Percentiles rank a stretch among this genome's conserved stretches.
phyloP scores from a whole-genome alignment of 1,140 invertebrate genomes.

The Sitobion miscanthi region DNA sequence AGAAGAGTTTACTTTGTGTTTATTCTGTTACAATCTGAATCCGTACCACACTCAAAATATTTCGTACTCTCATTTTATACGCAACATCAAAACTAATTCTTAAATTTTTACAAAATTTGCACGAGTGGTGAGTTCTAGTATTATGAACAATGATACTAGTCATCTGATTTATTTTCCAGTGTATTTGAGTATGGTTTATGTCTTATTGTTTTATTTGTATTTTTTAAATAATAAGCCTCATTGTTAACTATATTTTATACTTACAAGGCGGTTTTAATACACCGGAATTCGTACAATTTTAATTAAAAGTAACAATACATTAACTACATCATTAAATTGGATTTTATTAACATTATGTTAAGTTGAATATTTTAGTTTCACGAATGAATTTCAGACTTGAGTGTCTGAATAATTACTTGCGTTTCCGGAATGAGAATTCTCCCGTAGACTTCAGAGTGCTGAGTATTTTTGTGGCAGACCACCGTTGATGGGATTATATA shows the following conservation, averaged over 20 bases:
- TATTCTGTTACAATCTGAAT: too few species aligned
- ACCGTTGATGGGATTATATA: not conserved
- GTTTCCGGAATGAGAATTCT: not conserved
- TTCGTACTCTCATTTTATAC: too few species aligned
- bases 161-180: not conserved
- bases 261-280: not conserved
- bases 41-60: too few species aligned
- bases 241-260: not conserved
- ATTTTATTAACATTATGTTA: not conserved
- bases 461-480: not conserved
- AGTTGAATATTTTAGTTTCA: not conserved
- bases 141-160: not conserved
- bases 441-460: not conserved
- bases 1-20: too few species aligned
- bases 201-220: not conserved
- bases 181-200: not conserved
- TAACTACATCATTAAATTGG: not conserved
- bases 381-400: not conserved
- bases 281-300: not conserved
- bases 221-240: not conserved
- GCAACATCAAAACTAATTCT: not conserved
- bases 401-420: not conserved
- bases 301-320: slow-evolving; percentile 1
- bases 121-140: not conserved
- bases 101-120: not conserved